Conservation (phyloP, 2,888 invertebrate genomes). For the Lomographa bimaculata region DNA sequence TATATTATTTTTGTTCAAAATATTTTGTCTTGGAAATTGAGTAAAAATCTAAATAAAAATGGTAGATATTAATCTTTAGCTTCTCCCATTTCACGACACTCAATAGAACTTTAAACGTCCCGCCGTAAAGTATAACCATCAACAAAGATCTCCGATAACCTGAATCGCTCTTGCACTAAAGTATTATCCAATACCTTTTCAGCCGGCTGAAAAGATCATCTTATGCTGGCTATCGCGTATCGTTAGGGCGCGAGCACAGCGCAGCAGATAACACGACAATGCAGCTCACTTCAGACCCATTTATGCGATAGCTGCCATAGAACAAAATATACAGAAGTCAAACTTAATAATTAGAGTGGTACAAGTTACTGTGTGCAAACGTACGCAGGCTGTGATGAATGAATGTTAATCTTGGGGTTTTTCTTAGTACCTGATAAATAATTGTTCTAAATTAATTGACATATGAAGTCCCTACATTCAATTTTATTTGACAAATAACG, state of each 20-base stretch:
- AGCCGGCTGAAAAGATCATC: conserved; percentile 48
- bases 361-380: too few relatives aligned
- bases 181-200: conserved; percentile 25
- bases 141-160: conserved; percentile 19
- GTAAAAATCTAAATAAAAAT: too few relatives aligned
- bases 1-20: too few relatives aligned
- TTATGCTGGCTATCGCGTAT: conserved; percentile 53
- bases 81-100: conserved; percentile 1
- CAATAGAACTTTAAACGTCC: conserved; percentile 16
- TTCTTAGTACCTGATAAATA: too few relatives aligned
- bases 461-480: too few relatives aligned
- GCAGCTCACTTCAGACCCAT: conserved; percentile 63
- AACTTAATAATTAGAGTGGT: too few relatives aligned
- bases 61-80: conserved; percentile 1
- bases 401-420: too few relatives aligned
- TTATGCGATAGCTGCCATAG: conserved; percentile 53
- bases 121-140: conserved; percentile 17
- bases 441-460: too few relatives aligned
- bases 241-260: conserved; percentile 38
- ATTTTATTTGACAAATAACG: too few relatives aligned
- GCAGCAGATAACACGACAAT: conserved; percentile 68
- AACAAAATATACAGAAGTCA: neutral
- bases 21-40: too few relatives aligned
- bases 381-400: too few relatives aligned
- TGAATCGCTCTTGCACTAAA: conserved; percentile 13